A percentile compares a stretch with the other conserved stretches of the same genome.
Conservation (phyloP, 2,888 invertebrate species). For the Hanleya hanleyi region DNA sequence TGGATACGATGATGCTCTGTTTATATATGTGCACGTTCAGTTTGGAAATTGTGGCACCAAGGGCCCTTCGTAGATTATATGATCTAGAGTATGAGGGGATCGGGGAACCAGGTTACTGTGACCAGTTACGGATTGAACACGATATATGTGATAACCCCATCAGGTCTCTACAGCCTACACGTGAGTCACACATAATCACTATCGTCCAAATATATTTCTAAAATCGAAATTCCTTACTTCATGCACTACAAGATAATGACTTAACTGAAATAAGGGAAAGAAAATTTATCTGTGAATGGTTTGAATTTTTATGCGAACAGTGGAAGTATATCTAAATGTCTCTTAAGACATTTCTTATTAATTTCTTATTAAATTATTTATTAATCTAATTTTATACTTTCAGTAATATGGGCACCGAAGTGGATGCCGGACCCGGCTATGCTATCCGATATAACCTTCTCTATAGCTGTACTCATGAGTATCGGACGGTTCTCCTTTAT, state of each 20-base stretch:
- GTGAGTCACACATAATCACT: background rate
- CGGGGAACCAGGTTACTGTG: background rate
- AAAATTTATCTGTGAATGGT: too few species aligned
- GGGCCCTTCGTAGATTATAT: slow-evolving; percentile 24
- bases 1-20: slow-evolving; percentile 60
- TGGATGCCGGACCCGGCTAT: slow-evolving; percentile 61
- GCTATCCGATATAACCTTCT: slow-evolving; percentile 60
- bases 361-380: too few species aligned
- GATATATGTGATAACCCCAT: background rate
- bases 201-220: too few species aligned
- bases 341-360: too few species aligned
- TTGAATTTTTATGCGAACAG: too few species aligned
- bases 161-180: background rate
- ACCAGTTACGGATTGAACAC: background rate
- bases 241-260: too few species aligned
- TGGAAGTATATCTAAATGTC: too few species aligned
- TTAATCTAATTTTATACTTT: background rate
- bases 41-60: slow-evolving; percentile 27
- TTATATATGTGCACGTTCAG: slow-evolving; percentile 56
- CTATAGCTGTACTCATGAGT: slow-evolving; percentile 59
- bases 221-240: too few species aligned
- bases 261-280: too few species aligned
- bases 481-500: slow-evolving; percentile 62
- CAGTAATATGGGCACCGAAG: slow-evolving; percentile 46
- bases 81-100: background rate